Evolutionary conservation across 2,888 invertebrate species (phyloP), one percentile per base, ranked within the genome.

Genomic region (Branchellion lobata): DNA sequence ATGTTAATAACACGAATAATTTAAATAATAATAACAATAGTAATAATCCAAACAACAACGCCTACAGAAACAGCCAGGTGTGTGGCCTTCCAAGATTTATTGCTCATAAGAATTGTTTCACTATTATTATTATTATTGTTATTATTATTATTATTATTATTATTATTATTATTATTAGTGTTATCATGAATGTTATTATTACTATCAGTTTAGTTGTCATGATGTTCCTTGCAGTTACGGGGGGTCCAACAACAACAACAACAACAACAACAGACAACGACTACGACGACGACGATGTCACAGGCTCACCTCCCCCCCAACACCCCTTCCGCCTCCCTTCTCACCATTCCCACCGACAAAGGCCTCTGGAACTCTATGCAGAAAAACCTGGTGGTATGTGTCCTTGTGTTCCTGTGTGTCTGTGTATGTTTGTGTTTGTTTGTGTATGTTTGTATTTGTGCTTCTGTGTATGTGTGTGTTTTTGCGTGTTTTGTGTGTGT

Each of bases 351-450:
- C 5, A 78, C 47, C 24, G 82, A 83, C 51, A 57, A 77, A 18
- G 57, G 53, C 27, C 47, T 53, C 47, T 83, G 83, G 82, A 76
- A 74, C 21, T 36, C 57, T 3, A 79, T 83, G 81, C 81, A 82
- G 79, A 82, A 82, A 72, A 76, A 80, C 33, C 81, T 83, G 3
- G 80, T 81, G 29, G 81, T 78, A 5, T 3, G 69, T 69, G n/a
- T n/a, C n/a, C n/a, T n/a, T n/a, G n/a, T n/a, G n/a, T n/a, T n/a
- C n/a, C n/a, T n/a, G n/a, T n/a, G n/a, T n/a, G n/a, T n/a, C n/a
- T n/a, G n/a, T n/a, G n/a, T n/a, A n/a, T n/a, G n/a, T n/a, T 65
- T 24, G 29, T 8, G 11, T 65, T 24, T 65, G n/a, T 14, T n/a
- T 65, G n/a, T 24, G 5, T 65, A 24, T n/a, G n/a, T 65, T 27